These are phyloP conservation scores for Planiliza haematocheilus DNA, from an alignment of 2,113 vertebrate genomes.

Conservation along the genomic window DNA sequence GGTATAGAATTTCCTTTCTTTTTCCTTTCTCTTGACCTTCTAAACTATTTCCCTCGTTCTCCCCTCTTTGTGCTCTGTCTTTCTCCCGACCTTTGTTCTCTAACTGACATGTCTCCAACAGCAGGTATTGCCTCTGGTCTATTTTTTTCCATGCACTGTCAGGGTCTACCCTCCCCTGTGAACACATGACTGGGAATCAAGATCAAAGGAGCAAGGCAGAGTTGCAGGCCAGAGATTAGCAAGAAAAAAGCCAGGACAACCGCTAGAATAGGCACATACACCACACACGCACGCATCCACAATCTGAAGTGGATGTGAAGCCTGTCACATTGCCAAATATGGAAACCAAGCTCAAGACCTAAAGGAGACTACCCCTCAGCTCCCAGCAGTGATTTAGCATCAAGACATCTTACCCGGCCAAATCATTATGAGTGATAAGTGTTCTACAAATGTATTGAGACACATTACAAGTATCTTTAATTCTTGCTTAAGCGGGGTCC, in stretches of 20 bases:
- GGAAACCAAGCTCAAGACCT: background rate
- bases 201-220: constrained; percentile 60
- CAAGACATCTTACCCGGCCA: background rate
- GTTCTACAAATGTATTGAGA: too few relatives aligned
- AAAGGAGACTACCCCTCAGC: background rate
- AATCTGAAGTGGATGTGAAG: background rate
- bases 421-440: too few relatives aligned
- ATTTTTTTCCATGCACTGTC: constrained; percentile 9
- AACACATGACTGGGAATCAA: constrained; percentile 41
- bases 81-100: background rate
- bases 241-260: constrained; percentile 14
- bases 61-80: background rate
- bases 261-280: background rate
- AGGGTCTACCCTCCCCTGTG: constrained; percentile 32
- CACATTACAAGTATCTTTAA: background rate
- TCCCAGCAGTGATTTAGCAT: background rate
- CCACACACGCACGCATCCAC: background rate
- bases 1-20: constrained; percentile 78
- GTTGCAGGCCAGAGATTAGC: constrained; percentile 42
- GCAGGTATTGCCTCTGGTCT: constrained; percentile 8
- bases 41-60: background rate
- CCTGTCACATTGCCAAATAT: constrained; percentile 3
- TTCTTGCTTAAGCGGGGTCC: background rate
- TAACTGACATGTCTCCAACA: constrained; percentile 16
- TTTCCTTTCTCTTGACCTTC: background rate